Evolutionary conservation across 2,113 vertebrate species (phyloP).

Genomic region (Speoplatyrhinus poulsoni): DNA sequence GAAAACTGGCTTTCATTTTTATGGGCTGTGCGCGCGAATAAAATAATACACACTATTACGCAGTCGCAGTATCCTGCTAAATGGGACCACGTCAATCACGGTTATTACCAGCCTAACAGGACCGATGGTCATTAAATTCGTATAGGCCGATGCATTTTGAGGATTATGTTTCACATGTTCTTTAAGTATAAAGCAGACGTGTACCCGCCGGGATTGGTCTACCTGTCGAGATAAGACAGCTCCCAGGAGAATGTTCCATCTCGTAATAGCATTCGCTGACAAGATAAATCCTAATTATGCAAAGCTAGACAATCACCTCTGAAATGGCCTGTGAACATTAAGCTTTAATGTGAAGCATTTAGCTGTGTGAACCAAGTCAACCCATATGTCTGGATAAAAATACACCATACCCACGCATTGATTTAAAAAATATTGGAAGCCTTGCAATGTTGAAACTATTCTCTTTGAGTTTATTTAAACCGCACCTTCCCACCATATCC

Average conservation of each 20-base stretch:
- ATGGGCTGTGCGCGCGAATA: no score
- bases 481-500: slow-evolving; percentile 28
- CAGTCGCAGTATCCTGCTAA: no score
- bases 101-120: no score
- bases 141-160: no score
- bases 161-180: neutral
- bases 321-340: slow-evolving; percentile 45
- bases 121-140: no score
- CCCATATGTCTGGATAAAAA: neutral
- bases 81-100: no score
- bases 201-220: slow-evolving; percentile 20
- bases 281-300: slow-evolving; percentile 67
- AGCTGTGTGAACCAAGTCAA: neutral
- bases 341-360: neutral
- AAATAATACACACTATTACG: no score
- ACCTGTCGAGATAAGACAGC: slow-evolving; percentile 29
- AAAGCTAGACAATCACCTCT: slow-evolving; percentile 60
- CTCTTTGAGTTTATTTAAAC: neutral
- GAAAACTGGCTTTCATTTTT: no score
- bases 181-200: neutral
- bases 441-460: neutral
- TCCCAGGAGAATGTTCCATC: slow-evolving; percentile 65
- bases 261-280: slow-evolving; percentile 74
- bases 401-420: neutral
- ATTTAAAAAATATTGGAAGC: neutral